Evolutionary conservation across 2,797 vertebrate genomes (phyloP).

Genomic region (Onychomys arenicola): DNA sequence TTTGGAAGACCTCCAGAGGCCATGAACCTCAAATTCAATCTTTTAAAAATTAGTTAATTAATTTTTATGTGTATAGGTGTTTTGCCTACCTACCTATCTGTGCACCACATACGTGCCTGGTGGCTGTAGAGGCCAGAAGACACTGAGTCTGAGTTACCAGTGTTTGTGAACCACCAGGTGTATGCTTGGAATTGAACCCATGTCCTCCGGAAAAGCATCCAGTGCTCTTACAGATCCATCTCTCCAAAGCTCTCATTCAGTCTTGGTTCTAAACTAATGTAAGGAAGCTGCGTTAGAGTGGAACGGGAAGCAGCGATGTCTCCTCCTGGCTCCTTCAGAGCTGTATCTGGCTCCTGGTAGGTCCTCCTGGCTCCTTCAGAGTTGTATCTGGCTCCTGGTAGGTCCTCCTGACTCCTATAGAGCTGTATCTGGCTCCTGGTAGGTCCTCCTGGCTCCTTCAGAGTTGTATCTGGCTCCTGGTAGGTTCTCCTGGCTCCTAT

Average conservation of each 20-base stretch:
- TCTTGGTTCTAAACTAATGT: neutral
- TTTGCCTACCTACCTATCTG: neutral
- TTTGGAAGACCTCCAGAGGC: neutral
- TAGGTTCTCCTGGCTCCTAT: neutral
- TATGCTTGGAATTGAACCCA: neutral
- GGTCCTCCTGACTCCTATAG: neutral
- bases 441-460: neutral
- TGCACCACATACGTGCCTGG: neutral
- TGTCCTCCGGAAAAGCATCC: neutral
- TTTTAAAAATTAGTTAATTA: neutral
- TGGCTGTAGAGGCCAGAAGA: neutral
- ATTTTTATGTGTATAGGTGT: neutral
- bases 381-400: no score
- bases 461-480: no score
- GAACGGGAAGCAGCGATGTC: rapidly evolving
- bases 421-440: no score
- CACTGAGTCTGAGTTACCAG: neutral
- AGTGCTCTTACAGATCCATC: neutral
- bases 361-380: neutral
- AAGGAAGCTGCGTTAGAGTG: neutral
- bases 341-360: no score
- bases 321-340: neutral
- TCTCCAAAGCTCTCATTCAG: neutral
- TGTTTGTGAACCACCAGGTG: neutral
- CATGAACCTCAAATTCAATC: neutral